Percentiles rank a stretch among this genome's conserved stretches.
These are phyloP conservation scores for Coptodon rendalli DNA, from an alignment of 2,113 vertebrate genomes.

Conservation along the genomic window DNA sequence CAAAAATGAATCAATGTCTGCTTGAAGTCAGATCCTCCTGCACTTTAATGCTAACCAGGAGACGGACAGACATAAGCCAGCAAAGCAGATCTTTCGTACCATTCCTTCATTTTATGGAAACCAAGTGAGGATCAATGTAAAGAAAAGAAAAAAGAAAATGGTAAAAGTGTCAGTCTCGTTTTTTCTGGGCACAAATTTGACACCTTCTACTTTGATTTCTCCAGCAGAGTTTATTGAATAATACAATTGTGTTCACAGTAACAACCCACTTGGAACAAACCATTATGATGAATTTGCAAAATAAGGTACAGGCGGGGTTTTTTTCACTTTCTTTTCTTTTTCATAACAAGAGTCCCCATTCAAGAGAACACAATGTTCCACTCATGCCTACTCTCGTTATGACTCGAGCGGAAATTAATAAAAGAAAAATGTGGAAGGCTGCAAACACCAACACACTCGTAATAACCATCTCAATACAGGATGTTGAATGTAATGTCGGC, in stretches of 20 bases:
- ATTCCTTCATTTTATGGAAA: neutral
- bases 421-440: neutral
- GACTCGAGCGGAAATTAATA: neutral
- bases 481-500: conserved; percentile 5
- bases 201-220: neutral
- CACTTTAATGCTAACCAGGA: neutral
- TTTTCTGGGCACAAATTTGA: neutral
- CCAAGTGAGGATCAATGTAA: neutral
- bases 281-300: conserved; percentile 28
- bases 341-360: conserved; percentile 12
- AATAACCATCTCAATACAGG: neutral
- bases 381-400: neutral
- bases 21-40: neutral
- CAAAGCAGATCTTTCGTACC: neutral
- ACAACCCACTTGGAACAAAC: conserved; percentile 25
- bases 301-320: neutral
- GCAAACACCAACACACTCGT: neutral
- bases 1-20: neutral
- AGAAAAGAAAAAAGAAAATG: neutral
- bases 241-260: conserved; percentile 36
- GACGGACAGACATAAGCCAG: neutral
- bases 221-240: conserved; percentile 25
- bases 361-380: conserved; percentile 3
- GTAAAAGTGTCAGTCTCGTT: neutral
- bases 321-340: neutral